These are phyloP conservation scores for Fragum fragum DNA, from an alignment of 2,888 invertebrate species.

Conservation along the genomic window DNA sequence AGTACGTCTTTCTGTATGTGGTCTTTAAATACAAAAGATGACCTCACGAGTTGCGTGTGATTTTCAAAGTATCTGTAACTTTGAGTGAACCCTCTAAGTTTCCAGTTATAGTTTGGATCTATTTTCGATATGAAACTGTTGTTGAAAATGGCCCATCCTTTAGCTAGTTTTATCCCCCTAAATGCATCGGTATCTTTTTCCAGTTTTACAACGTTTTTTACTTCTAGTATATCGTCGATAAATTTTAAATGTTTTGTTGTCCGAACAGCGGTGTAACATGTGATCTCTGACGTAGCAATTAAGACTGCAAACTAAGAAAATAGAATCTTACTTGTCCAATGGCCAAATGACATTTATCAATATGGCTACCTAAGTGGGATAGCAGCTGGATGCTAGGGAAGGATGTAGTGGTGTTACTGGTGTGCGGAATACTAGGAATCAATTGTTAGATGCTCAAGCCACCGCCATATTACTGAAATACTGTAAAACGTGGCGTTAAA, in stretches of 20 bases:
- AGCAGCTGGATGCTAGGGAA: too few species aligned
- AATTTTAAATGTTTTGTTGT: not conserved
- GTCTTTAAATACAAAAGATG: conserved; percentile 7
- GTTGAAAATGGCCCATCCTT: not conserved
- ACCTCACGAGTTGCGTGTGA: not conserved
- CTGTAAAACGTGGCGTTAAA: too few species aligned
- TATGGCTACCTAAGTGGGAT: too few species aligned
- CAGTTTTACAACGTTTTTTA: not conserved
- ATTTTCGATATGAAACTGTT: not conserved
- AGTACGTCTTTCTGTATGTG: not conserved
- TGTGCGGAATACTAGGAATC: too few species aligned
- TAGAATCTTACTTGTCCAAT: too few species aligned
- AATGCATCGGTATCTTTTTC: not conserved
- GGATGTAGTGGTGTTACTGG: too few species aligned
- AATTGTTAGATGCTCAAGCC: too few species aligned
- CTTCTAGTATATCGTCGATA: not conserved
- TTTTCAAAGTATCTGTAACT: not conserved
- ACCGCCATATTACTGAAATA: too few species aligned
- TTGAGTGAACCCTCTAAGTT: not conserved
- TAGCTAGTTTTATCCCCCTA: not conserved
- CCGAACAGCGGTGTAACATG: not conserved
- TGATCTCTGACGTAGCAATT: not conserved
- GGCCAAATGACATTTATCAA: too few species aligned
- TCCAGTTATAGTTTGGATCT: conserved; percentile 4
- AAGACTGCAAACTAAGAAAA: not conserved